Base-by-base conservation (phyloP, 1,140 invertebrate species). In the Aporrectodea caliginosa region DNA sequence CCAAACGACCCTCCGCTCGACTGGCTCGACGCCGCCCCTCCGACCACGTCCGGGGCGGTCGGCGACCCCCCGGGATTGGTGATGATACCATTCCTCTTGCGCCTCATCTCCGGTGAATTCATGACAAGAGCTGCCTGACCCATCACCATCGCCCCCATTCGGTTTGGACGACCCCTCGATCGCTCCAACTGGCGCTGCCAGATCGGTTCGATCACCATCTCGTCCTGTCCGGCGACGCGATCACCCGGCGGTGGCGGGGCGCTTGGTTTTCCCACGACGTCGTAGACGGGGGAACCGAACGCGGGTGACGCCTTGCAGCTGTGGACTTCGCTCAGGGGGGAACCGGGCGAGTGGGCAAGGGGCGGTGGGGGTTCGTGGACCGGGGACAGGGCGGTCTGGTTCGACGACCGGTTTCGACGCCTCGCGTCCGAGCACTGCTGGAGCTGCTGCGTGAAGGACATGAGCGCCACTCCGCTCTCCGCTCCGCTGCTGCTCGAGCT, bases 31-130 rank as follows among this genome's bases (percentile, higher is more conserved):
- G 16, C 90, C 89, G 85, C 93, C 83, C 35, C 81, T 78, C 71
- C 80, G 73, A 35, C 82, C 82, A 30, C 81, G 80, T 80, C 90
- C 74, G 71, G 73, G 2, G 79, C 73, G 70, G 78, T 78, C 76
- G 85, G 84, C 1, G 83, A 89, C 90, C 95, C 92, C 77, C 94
- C 95, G 58, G 95, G 95, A 87, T 97, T 97, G 1, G 94, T 95
- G 12, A 95, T 94, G 81, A 96, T 94, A 1, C 95, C 94, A 85
- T 96, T 96, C 81, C 94, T 91, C 82, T 88, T 89, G 31, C 86
- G 82, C 75, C 88, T 84, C 32, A 85, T 83, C 81, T 90, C 90
- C 43, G 88, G 88, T 16, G 86, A 88, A 31, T 84, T 81, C 77
- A 84, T 83, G 75, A 83, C 83, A n/a, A 85, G 75, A 29, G 81